Base-by-base conservation (phyloP, 2,113 vertebrate genomes). In the Eubucco bourcierii region DNA sequence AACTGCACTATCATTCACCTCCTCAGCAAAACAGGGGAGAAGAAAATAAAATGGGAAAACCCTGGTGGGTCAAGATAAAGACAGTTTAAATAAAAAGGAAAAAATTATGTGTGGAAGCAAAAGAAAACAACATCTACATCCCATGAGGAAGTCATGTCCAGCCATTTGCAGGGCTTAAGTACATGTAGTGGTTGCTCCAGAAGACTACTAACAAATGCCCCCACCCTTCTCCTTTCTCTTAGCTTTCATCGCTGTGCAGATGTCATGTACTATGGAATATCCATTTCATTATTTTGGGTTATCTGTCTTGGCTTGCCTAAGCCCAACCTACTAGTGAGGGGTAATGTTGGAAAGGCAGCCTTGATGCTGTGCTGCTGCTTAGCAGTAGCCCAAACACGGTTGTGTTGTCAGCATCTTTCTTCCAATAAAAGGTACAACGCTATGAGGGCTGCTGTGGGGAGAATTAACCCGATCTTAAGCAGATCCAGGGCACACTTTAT, bases 81-180 rank as follows among this genome's bases (percentile, higher is more conserved):
- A 15, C 34, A 46, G 34, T 4, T 16, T 46, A 46, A 64, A 64
- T 15, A 56, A 58, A 52, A 84, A 79, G 19, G 11, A 52, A 46
- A 84, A 63, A 19, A 15, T 0, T 0, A 1, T 20, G 9, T 8
- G 7, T 4, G 4, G 39, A 37, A 79, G 33, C 25, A 44, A 50
- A n/a, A 15, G 27, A 50, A 67, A 56, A 28, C 28, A 41, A 56
- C 77, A 34, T 53, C 31, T 74, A 6, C 23, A 46, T 46, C 50
- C 50, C 50, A 52, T 24, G 12, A 52, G 23, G 23, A 52, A 52
- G 50, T 52, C 23, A 52, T 12, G 11, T 52, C 50, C 50, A 52
- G 50, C 21, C 50, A 52, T 24, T 52, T 52, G 21, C 50, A 52
- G 50, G 23, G 23, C 12, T 52, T 52, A 12, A 52, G 23, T 13